Base-by-base conservation (phyloP, 1,140 invertebrate genomes). In the Cyclina sinensis region DNA sequence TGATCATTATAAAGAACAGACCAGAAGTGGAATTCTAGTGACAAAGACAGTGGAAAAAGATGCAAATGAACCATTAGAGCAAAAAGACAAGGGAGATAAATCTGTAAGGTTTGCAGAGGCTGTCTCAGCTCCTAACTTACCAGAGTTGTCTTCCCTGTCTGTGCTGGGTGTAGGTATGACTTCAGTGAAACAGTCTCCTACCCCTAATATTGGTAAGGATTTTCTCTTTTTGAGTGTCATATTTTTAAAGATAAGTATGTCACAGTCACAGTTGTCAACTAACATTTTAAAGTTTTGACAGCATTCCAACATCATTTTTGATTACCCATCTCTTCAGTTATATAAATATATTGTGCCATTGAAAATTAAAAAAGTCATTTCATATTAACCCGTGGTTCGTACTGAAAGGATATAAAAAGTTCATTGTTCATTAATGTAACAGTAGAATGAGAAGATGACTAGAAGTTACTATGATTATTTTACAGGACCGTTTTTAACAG, bases 401-500 rank as follows among this genome's bases (percentile, higher is more conserved):
- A 43, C 43, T 43, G 43, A 43, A 4, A 43, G 43, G 14, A 43
- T 4, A 7, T 7, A 43, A 43, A 43, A 43, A 14, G 43, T 43
- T 43, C n/a, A n/a, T n/a, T n/a, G n/a, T n/a, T n/a, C n/a, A n/a
- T n/a, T n/a, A n/a, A 43, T 43, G 14, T 43, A 4, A 7, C 43
- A 43, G 43, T 43, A 43, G 43, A 43, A 43, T 4, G 5, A 43
- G 43, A 43, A 43, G 14, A 43, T 43, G 14, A 43, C 4, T 43
- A 7, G n/a, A n/a, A 43, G 43, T 54, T 62, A 70, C 74, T 48
- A 59, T 18, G 43, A 57, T 73, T 7, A 92, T 14, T 39, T 68
- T 91, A 30, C 91, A 95, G 98, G 98, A 93, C 98, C 98, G 85
- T 98, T 99, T 95, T 95, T 99, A 79, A 97, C 97, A 91, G 97